phyloP scores from a whole-genome alignment of 2,797 vertebrate genomes.

The Erethizon dorsatum region DNA sequence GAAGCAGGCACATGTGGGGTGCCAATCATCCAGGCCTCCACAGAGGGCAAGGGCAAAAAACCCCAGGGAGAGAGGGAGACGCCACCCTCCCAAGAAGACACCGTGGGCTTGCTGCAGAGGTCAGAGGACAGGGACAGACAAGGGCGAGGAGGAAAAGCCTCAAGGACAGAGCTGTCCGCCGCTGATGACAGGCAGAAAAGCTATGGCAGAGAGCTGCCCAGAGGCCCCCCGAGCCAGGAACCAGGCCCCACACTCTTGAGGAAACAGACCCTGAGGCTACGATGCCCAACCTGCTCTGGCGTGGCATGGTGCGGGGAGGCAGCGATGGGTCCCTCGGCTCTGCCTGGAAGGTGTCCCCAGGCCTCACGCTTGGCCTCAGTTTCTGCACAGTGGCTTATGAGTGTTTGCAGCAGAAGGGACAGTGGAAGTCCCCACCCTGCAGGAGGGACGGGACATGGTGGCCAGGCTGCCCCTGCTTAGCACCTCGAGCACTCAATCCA shows the following conservation, averaged over 20 bases:
- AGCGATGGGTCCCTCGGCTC: accelerated
- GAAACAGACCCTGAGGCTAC: neutral
- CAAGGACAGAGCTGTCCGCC: neutral
- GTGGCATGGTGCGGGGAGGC: accelerated
- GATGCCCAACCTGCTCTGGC: neutral
- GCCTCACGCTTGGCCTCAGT: neutral
- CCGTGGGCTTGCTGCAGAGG: conserved; percentile 65
- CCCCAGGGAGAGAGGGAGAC: accelerated
- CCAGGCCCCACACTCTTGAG: neutral
- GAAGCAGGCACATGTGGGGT: accelerated
- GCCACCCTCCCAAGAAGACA: neutral
- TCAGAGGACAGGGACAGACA: neutral
- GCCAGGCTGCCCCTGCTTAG: conserved; percentile 48
- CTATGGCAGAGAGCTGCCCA: neutral
- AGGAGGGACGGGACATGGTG: conserved; percentile 21
- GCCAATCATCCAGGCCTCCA: neutral
- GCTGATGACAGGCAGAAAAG: neutral
- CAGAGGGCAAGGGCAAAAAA: too few species aligned
- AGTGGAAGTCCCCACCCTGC: neutral
- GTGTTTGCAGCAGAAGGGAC: too few species aligned
- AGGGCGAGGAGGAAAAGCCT: neutral
- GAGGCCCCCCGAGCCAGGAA: neutral
- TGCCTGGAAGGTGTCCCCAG: neutral
- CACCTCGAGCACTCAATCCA: conserved; percentile 66
- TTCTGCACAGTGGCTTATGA: too few species aligned